Percentiles rank a stretch among this genome's conserved stretches.
Evolutionary conservation across 2,113 vertebrate species (phyloP).

Genomic region (Elephantulus edwardii): DNA sequence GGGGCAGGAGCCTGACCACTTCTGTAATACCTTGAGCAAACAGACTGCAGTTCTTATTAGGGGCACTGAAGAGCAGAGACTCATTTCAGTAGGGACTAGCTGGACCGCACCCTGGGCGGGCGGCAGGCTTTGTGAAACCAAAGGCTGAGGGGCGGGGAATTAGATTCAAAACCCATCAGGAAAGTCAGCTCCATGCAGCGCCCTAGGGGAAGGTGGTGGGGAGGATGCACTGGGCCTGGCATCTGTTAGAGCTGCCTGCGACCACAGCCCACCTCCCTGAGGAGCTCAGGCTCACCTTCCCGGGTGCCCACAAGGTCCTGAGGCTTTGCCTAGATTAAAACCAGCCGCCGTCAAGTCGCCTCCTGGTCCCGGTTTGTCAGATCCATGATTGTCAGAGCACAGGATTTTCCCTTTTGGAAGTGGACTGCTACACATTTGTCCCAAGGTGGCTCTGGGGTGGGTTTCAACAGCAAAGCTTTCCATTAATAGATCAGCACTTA

Average conservation of each 20-base stretch:
- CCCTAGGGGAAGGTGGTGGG: not conserved
- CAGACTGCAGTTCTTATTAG: conserved; percentile 45
- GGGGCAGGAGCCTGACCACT: conserved; percentile 42
- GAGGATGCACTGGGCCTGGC: not conserved
- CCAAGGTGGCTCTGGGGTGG: not conserved
- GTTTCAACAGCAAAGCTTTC: not conserved
- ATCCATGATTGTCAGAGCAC: too few species aligned
- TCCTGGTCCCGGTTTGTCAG: too few species aligned
- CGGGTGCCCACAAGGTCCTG: not conserved
- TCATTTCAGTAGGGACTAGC: not conserved
- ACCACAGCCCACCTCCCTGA: not conserved
- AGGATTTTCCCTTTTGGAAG: too few species aligned
- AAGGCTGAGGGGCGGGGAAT: not conserved
- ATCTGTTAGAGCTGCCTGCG: not conserved
- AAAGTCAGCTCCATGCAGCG: not conserved
- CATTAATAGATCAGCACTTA: not conserved
- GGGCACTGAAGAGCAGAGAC: not conserved
- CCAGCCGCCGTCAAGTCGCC: not conserved
- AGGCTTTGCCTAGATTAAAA: not conserved
- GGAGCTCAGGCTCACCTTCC: not conserved
- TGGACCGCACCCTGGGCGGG: not conserved
- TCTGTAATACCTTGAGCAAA: conserved; percentile 65
- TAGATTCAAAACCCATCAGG: not conserved
- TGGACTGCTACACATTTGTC: not conserved
- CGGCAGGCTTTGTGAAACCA: not conserved